phyloP scores from a whole-genome alignment of 2,113 vertebrate genomes.

The rat (Rattus norvegicus) region GRCr8 NC_086020.1:44302501-44303000 shows the following conservation, averaged over 20 bases:
- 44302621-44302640: constrained; percentile 20
- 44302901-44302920: not conserved
- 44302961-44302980: not conserved
- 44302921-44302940: not conserved
- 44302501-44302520: not conserved
- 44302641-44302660: not conserved
- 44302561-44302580: not conserved
- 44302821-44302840: not conserved
- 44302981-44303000: not conserved
- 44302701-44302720: not conserved
- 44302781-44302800: not conserved
- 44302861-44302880: not conserved
- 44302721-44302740: not conserved
- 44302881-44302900: not conserved
- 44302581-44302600: not conserved
- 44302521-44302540: constrained; percentile 37
- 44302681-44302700: constrained; percentile 33
- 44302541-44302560: not conserved
- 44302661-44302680: constrained; percentile 14
- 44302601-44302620: not conserved
- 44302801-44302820: not conserved
- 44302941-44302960: not conserved
- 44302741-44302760: not conserved
- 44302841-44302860: not conserved
- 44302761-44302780: not conserved